Base-by-base conservation (phyloP, 2,888 invertebrate genomes). In the Hyppa rectilinea region DNA sequence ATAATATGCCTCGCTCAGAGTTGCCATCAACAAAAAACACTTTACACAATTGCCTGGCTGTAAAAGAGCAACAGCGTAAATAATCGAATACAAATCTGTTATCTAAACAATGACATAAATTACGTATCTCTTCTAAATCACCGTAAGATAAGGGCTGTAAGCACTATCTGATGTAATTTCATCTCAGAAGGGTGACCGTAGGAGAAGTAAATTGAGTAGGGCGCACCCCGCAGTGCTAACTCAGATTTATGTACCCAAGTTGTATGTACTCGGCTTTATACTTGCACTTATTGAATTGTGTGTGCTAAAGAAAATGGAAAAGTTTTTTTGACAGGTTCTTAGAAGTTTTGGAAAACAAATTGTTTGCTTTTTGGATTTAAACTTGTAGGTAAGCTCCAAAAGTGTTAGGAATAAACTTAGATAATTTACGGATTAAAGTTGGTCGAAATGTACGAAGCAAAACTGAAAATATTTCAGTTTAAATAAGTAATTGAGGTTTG, bases 131-230 rank as follows among this genome's bases (percentile, higher is more conserved):
- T 85, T 80, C 80, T 72, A 85, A 87, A 88, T 88, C 87, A 87
- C 85, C 68, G 77, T 64, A 64, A 89, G 90, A 92, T 92, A 92
- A 91, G 87, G 86, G 85, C 84, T 85, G 77, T 75, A 67, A 69
- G 84, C 80, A 85, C 87, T 92, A 91, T 91, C 92, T 88, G 89
- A 87, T 86, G 90, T 92, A 91, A 92, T 93, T 92, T 89, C 90
- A 89, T 92, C 91, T 88, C 68, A 84, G 87, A 87, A 90, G 94
- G 94, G 93, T 91, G 92, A 89, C 90, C 89, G 89, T 89, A 89
- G 87, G 86, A 87, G 87, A 91, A 90, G 91, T 91, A 92, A 92
- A 92, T 92, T 87, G 89, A 88, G 89, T 87, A 86, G 91, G 90
- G 88, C 80, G 85, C 86, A 81, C 89, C 88, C 86, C 86, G 88